A percentile compares a stretch with the other conserved stretches of the same genome.
Evolutionary conservation across 2,113 vertebrate genomes (phyloP).

Genomic region (Campylorhamphus procurvoides): DNA sequence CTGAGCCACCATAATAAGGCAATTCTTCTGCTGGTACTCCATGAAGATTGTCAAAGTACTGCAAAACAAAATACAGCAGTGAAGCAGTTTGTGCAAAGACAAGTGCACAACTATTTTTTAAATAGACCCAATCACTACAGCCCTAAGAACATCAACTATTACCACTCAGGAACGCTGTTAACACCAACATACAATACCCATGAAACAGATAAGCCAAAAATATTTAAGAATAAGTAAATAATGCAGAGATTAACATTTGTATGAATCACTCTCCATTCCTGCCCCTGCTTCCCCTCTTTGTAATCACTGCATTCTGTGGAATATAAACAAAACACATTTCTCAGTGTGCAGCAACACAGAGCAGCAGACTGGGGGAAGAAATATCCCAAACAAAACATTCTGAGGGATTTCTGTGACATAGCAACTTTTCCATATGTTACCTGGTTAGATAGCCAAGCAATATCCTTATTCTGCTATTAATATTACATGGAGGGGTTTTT

Average conservation of each 20-base stretch:
- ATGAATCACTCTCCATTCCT: background rate
- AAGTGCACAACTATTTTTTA: background rate
- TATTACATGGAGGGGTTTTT: background rate
- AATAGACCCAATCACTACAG: background rate
- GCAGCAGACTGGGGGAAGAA: background rate
- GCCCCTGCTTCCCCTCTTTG: background rate
- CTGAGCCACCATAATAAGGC: constrained; percentile 89
- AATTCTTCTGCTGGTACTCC: constrained; percentile 83
- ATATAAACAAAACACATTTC: background rate
- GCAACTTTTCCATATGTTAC: background rate
- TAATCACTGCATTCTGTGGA: background rate
- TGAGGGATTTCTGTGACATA: background rate
- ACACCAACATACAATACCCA: background rate
- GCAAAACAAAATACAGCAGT: background rate
- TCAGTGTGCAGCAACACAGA: background rate
- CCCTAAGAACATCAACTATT: background rate
- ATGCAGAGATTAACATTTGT: background rate
- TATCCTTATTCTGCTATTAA: background rate
- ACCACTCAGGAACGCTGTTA: background rate
- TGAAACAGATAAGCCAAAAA: background rate
- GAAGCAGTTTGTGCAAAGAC: background rate
- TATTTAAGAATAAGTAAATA: background rate
- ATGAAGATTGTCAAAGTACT: constrained; percentile 93
- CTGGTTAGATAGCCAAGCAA: background rate
- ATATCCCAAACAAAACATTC: background rate